phyloP scores from a whole-genome alignment of 2,797 vertebrate species.

The Balearica regulorum region DNA sequence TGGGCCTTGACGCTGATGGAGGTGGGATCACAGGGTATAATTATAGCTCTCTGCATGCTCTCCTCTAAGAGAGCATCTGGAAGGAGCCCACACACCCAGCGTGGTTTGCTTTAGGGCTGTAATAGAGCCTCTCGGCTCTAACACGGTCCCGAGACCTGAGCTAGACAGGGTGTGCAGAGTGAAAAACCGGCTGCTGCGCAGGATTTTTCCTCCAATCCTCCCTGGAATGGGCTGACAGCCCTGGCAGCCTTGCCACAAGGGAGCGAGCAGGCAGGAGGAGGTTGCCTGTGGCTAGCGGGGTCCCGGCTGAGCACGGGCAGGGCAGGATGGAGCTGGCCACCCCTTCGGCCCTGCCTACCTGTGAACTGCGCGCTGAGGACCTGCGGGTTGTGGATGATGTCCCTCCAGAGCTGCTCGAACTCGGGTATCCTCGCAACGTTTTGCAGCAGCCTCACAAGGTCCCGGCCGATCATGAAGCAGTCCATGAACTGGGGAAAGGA shows the following conservation, averaged over 20 bases:
- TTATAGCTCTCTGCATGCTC: background rate
- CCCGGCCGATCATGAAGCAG: slow-evolving; percentile 94
- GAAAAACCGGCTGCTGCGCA: background rate
- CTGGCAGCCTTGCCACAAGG: background rate
- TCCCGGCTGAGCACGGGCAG: fast-evolving
- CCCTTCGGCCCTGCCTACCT: slow-evolving; percentile 54
- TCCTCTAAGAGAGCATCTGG: background rate
- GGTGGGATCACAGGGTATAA: background rate
- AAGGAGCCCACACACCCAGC: background rate
- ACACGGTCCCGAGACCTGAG: background rate
- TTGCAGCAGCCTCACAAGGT: slow-evolving; percentile 91
- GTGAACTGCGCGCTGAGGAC: slow-evolving; percentile 88
- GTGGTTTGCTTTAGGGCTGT: background rate
- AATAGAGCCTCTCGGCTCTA: background rate
- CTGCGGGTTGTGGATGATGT: slow-evolving; percentile 92
- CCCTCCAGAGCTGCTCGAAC: slow-evolving; percentile 92
- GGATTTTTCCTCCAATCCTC: background rate
- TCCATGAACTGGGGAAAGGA: slow-evolving; percentile 85
- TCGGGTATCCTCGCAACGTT: slow-evolving; percentile 94
- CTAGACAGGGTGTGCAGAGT: background rate
- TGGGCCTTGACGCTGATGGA: background rate
- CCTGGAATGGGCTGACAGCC: fast-evolving
- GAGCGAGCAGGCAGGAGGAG: background rate
- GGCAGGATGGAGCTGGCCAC: background rate
- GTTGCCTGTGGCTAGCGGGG: background rate